Evolutionary conservation across 2,113 vertebrate species (phyloP).

Genomic region (Dromaius novaehollandiae): DNA sequence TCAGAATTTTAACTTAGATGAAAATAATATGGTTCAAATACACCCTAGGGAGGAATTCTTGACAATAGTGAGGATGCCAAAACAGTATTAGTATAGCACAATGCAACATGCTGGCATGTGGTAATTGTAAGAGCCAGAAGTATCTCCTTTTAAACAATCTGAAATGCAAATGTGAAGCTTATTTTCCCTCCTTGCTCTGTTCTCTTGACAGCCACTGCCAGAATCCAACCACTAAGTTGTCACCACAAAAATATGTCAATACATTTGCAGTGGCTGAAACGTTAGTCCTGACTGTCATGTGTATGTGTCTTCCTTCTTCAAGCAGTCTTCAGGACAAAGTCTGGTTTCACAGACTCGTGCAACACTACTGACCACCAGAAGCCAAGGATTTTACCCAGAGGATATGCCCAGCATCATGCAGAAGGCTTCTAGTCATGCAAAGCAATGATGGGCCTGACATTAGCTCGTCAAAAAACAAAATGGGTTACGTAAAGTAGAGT

Average conservation of each 20-base stretch:
- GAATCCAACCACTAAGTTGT: slow-evolving; percentile 6
- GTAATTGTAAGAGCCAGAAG: slow-evolving; percentile 48
- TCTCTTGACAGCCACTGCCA: slow-evolving; percentile 17
- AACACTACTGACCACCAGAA: background rate
- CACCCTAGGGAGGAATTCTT: background rate
- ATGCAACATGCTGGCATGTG: background rate
- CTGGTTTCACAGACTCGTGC: background rate
- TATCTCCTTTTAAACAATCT: slow-evolving; percentile 28
- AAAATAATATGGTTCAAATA: slow-evolving; percentile 20
- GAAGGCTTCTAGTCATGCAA: background rate
- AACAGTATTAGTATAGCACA: background rate
- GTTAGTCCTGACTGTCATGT: background rate
- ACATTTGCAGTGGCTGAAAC: background rate
- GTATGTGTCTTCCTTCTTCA: background rate
- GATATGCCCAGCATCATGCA: background rate
- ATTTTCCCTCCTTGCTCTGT: slow-evolving; percentile 2
- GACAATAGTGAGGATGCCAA: background rate
- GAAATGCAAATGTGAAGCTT: slow-evolving; percentile 29
- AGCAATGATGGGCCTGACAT: rapidly evolving
- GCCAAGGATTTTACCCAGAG: background rate
- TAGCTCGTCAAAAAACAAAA: background rate
- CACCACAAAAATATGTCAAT: background rate
- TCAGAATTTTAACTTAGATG: background rate
- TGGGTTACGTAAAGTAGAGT: background rate
- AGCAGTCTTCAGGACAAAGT: background rate